Evolutionary conservation across 2,113 vertebrate species (phyloP).

Genomic region (Regulus satrapa): DNA sequence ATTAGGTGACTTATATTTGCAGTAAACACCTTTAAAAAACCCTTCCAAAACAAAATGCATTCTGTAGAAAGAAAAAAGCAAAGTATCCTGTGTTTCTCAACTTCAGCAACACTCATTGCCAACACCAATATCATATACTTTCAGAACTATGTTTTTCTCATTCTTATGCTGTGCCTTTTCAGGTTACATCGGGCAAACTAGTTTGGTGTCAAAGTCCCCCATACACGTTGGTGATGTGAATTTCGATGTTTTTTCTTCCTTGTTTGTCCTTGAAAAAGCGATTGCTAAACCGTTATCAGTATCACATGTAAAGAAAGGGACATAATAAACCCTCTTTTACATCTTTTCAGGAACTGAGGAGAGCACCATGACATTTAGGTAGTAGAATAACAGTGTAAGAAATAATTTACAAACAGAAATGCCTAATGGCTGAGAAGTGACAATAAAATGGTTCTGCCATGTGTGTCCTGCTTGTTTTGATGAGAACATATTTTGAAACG

Average conservation of each 20-base stretch:
- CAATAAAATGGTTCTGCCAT: conserved; percentile 2
- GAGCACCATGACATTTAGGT: not conserved
- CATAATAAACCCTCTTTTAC: conserved; percentile 14
- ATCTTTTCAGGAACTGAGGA: conserved; percentile 33
- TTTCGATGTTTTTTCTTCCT: conserved; percentile 56
- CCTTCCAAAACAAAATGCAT: conserved; percentile 64
- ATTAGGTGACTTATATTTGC: conserved; percentile 50
- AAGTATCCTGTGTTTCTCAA: conserved; percentile 74
- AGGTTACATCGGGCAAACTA: conserved; percentile 48
- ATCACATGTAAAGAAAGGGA: conserved; percentile 18
- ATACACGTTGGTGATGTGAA: conserved; percentile 23
- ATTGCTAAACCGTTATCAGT: conserved; percentile 19
- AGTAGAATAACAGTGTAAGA: conserved; percentile 7
- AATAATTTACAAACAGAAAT: conserved; percentile 36
- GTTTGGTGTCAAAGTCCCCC: conserved; percentile 48
- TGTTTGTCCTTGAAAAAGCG: conserved; percentile 25
- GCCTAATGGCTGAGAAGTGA: not conserved
- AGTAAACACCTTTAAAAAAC: conserved; percentile 56
- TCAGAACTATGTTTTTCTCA: conserved; percentile 64
- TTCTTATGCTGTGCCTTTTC: conserved; percentile 45
- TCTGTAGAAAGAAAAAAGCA: conserved; percentile 69
- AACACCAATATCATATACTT: conserved; percentile 74
- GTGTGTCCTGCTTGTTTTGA: conserved; percentile 6
- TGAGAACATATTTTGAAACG: conserved; percentile 46
- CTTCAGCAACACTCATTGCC: conserved; percentile 71